A percentile compares a stretch with the other conserved stretches of the same genome.
phyloP scores from a whole-genome alignment of 2,888 invertebrate genomes.

The Pollenia griseotomentosa region DNA sequence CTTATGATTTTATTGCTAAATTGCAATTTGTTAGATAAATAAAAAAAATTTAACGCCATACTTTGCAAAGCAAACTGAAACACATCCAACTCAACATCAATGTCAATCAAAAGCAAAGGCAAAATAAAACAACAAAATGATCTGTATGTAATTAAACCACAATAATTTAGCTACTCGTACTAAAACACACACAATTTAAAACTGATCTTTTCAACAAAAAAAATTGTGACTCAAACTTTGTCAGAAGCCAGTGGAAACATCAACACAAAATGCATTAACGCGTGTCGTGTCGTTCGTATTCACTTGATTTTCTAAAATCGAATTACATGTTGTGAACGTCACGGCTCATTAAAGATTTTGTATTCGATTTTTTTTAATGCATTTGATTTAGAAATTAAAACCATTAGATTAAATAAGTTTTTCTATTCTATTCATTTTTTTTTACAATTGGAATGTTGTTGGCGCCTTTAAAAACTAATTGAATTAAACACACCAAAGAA shows the following conservation, averaged over 20 bases:
- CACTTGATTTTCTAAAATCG: conserved; percentile 40
- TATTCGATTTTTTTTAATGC: conserved; percentile 32
- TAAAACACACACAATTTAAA: conserved; percentile 31
- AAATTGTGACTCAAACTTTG: conserved; percentile 20
- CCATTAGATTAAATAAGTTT: background rate
- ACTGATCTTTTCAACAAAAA: conserved; percentile 36
- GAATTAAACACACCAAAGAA: conserved; percentile 2
- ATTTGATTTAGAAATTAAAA: conserved; percentile 22
- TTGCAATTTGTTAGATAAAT: conserved; percentile 37
- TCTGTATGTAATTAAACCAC: conserved; percentile 10
- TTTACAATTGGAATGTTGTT: conserved; percentile 34
- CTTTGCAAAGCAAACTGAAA: conserved; percentile 44
- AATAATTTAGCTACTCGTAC: conserved; percentile 17
- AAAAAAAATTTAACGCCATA: conserved; percentile 6
- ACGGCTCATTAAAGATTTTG: conserved; percentile 68
- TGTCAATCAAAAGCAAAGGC: conserved; percentile 46
- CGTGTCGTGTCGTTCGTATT: conserved; percentile 58
- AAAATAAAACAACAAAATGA: conserved; percentile 1
- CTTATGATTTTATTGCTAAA: conserved; percentile 15
- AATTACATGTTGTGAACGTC: conserved; percentile 64
- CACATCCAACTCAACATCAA: conserved; percentile 18
- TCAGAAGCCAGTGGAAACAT: background rate
- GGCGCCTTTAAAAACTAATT: conserved; percentile 53
- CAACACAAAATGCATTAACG: conserved; percentile 56
- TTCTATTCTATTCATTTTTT: background rate